Evolutionary conservation across 2,113 vertebrate species (phyloP).

Genomic region (Eleginops maclovinus): DNA sequence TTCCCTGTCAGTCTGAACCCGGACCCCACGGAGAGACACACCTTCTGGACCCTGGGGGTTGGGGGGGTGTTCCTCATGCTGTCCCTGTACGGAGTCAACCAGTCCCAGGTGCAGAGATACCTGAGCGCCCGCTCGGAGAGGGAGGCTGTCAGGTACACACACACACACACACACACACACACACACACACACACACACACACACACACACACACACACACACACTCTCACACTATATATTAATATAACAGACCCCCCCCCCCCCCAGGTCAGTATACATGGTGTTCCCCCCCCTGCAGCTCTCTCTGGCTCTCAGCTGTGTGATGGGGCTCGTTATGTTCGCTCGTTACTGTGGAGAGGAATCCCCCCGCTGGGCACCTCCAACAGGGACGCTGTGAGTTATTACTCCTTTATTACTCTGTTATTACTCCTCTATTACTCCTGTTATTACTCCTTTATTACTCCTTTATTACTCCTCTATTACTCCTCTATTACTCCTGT

Average conservation of each 20-base stretch:
- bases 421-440: too few relatives aligned
- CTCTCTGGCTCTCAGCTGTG: constrained; percentile 88
- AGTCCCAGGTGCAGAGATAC: constrained; percentile 96
- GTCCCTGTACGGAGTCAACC: constrained; percentile 94
- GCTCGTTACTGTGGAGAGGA: constrained; percentile 86
- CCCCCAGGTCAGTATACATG: constrained; percentile 91
- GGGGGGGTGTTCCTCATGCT: constrained; percentile 96
- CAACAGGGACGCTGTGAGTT: constrained; percentile 84
- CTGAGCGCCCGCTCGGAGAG: constrained; percentile 91
- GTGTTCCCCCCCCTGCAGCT: constrained; percentile 95
- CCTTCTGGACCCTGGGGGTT: constrained; percentile 93
- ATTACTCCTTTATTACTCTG: too few relatives aligned
- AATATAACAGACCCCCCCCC: too few relatives aligned
- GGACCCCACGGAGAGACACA: constrained; percentile 91
- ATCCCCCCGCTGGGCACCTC: constrained; percentile 59
- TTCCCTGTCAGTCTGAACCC: constrained; percentile 86
- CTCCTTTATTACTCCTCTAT: too few relatives aligned
- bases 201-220: too few relatives aligned
- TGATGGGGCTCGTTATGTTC: constrained; percentile 94
- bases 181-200: too few relatives aligned
- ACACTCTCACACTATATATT: too few relatives aligned
- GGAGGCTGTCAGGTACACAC: constrained; percentile 84
- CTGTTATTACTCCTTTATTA: too few relatives aligned
- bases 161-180: too few relatives aligned
- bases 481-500: too few relatives aligned